Evolutionary conservation across 1,140 invertebrate species (phyloP).

Genomic region (Macrosteles quadrilineatus): DNA sequence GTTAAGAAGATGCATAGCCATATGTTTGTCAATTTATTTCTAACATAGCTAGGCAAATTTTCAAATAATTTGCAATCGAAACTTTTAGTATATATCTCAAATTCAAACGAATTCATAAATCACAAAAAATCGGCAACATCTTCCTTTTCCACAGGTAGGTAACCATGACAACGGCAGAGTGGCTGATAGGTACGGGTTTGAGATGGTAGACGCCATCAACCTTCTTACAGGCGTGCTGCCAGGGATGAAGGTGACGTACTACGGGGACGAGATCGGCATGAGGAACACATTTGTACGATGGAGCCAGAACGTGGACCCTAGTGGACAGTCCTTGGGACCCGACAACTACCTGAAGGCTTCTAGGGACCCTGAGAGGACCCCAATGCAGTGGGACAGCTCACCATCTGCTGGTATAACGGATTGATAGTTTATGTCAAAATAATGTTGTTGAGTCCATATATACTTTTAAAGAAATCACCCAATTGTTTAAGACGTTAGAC

Average conservation of each 20-base stretch:
- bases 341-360: slow-evolving; percentile 48
- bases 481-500: too few species aligned
- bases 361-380: slow-evolving; percentile 68
- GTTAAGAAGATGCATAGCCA: too few species aligned
- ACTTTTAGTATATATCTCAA: too few species aligned
- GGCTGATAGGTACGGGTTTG: slow-evolving; percentile 61
- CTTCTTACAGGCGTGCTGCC: slow-evolving; percentile 74
- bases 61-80: too few species aligned
- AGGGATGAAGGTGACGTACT: slow-evolving; percentile 73
- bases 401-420: slow-evolving; percentile 44
- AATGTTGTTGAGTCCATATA: slow-evolving; percentile 37
- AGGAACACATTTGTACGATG: slow-evolving; percentile 59
- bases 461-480: too few species aligned
- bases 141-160: slow-evolving; percentile 68
- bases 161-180: slow-evolving; percentile 73
- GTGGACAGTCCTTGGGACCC: slow-evolving; percentile 45
- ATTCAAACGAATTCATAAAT: too few species aligned
- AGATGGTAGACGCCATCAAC: slow-evolving; percentile 69
- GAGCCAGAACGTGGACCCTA: slow-evolving; percentile 57
- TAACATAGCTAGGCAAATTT: too few species aligned
- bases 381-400: slow-evolving; percentile 71
- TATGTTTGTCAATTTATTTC: too few species aligned
- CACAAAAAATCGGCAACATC: too few species aligned
- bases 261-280: slow-evolving; percentile 81
- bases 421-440: too few species aligned